Evolutionary conservation across 2,113 vertebrate species (phyloP), one percentile per base, ranked within the genome.

Genomic region (Amblyopsis rosae): DNA sequence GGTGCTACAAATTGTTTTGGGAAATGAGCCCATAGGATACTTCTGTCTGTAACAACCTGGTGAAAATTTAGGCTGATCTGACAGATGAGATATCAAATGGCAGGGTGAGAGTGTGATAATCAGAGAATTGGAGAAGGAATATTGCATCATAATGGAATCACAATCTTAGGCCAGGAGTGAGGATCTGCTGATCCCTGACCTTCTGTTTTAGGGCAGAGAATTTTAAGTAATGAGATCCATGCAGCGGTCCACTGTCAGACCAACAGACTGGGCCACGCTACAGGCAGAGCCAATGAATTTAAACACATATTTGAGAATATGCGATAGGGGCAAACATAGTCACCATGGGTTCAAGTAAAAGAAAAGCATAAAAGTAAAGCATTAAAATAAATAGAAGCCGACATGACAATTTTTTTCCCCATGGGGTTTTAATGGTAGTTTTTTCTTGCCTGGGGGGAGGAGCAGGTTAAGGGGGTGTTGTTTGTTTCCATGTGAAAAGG

Each of bases 141-240:
- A 91, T 88, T 87, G 88, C 88, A 92, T 91, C 84, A 82, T 85
- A 89, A 88, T 87, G 82, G 85, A 90, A 88, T 88, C 82, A 88
- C 89, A 86, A 91, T 86, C 88, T 72, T 59, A 69, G 35, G 73
- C 81, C 83, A 81, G 82, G 72, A 85, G 82, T 82, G 83, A 74
- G 81, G 85, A 89, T 91, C 88, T 87, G 85, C 86, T 88, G 84
- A 91, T 83, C 82, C 87, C 79, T 92, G 91, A 92, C 88, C 90
- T 88, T 90, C 86, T 89, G 89, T 89, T 89, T 91, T 81, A 89
- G 84, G 87, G 77, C 77, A 69, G 82, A 85, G 77, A 84, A 82
- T 90, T 87, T 89, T 82, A 83, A 84, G 86, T 91, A 90, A 92
- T 91, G 90, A 91, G 88, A 90, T 89, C 84, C 72, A 87, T 83